These are phyloP conservation scores for Mormoops blainvillei DNA, from an alignment of 2,113 vertebrate genomes.

Conservation along the genomic window DNA sequence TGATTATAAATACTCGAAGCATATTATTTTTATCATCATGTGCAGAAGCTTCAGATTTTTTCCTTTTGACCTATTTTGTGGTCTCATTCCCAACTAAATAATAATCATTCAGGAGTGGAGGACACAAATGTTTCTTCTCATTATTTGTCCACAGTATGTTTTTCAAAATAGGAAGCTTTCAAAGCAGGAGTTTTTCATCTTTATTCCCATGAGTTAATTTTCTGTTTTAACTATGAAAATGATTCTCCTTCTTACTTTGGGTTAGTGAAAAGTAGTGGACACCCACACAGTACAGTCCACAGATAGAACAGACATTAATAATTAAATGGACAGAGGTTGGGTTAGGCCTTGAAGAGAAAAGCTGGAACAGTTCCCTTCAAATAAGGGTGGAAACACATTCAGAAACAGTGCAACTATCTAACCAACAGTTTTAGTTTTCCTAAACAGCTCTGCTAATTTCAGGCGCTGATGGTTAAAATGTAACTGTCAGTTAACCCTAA, in stretches of 20 bases:
- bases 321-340: not conserved
- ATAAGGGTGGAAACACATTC: not conserved
- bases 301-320: not conserved
- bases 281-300: not conserved
- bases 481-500: not conserved
- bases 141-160: conserved; percentile 8
- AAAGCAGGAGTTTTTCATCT: not conserved
- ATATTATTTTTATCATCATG: conserved; percentile 58
- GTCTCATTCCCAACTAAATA: conserved; percentile 52
- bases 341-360: conserved; percentile 27
- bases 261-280: not conserved
- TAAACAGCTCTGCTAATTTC: not conserved
- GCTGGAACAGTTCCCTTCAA: not conserved
- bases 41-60: conserved; percentile 28
- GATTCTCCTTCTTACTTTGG: not conserved
- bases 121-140: conserved; percentile 28
- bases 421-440: not conserved
- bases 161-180: not conserved
- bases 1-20: conserved; percentile 61
- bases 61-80: conserved; percentile 58
- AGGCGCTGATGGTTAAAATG: conserved; percentile 15
- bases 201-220: not conserved
- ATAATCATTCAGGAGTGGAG: not conserved
- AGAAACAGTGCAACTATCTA: not conserved
- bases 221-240: conserved; percentile 16